Conservation (phyloP, 30 jellyfish, hydroid and myxozoan genomes). For the Pseudorhiza aurosa region DNA sequence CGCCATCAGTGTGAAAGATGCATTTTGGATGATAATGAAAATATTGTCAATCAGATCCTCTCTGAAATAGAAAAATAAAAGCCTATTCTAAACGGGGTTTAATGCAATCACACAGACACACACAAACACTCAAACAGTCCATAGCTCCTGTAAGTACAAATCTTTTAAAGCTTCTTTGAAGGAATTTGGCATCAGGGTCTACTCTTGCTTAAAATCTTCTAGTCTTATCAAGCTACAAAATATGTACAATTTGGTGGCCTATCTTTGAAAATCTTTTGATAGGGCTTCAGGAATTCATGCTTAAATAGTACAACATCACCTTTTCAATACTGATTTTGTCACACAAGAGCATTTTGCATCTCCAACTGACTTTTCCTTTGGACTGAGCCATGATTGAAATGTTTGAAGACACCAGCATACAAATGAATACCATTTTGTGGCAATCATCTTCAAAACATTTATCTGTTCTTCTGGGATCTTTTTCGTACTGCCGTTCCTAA, state of each 20-base stretch:
- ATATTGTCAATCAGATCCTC: conserved; percentile 14
- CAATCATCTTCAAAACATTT: not conserved
- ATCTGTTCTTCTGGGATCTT: conserved; percentile 2
- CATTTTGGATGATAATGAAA: conserved; percentile 13
- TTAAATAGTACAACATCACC: conserved; percentile 4
- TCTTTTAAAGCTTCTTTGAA: too few species aligned
- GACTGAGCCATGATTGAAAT: conserved; percentile 21
- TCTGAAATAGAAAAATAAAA: not conserved
- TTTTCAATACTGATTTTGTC: conserved; percentile 4
- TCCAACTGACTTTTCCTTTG: not conserved
- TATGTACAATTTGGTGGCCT: too few species aligned
- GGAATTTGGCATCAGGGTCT: too few species aligned
- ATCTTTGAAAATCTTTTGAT: too few species aligned
- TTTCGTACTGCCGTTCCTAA: not conserved
- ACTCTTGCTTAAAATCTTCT: too few species aligned
- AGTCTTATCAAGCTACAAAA: too few species aligned
- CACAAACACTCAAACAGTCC: too few species aligned
- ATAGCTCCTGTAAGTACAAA: too few species aligned
- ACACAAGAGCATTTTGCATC: conserved; percentile 31
- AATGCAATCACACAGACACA: too few species aligned
- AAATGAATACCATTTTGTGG: conserved; percentile 52
- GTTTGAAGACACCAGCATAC: conserved; percentile 43
- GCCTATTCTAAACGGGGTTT: too few species aligned
- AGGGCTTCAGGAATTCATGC: too few species aligned
- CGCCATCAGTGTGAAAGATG: not conserved